Evolutionary conservation across 2,113 vertebrate genomes (phyloP).

Genomic region (Oreocharis arfaki): DNA sequence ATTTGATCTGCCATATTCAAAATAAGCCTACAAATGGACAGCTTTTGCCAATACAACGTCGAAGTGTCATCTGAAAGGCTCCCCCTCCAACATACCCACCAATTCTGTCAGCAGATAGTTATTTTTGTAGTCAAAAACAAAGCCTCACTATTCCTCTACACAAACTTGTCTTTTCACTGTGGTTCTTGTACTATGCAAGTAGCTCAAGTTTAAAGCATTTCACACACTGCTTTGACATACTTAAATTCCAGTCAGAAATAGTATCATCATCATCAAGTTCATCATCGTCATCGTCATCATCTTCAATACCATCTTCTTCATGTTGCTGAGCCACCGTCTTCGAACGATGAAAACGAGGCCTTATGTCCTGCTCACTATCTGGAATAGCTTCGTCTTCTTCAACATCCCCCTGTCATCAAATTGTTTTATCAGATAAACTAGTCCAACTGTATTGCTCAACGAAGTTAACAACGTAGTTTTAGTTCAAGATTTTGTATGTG

Average conservation of each 20-base stretch:
- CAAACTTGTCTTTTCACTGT: neutral
- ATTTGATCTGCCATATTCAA: neutral
- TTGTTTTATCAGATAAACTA: neutral
- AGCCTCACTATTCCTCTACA: neutral
- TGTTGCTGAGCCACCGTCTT: conserved; percentile 94
- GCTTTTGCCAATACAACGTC: neutral
- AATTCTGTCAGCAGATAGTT: neutral
- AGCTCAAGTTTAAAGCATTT: neutral
- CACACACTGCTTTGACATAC: conserved; percentile 69
- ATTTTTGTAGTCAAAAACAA: neutral
- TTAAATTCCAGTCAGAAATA: conserved; percentile 97
- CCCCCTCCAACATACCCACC: neutral
- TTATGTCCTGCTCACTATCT: conserved; percentile 95
- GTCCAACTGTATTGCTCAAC: neutral
- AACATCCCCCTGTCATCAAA: conserved; percentile 83
- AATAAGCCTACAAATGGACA: neutral
- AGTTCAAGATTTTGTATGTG: neutral
- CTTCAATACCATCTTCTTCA: conserved; percentile 88
- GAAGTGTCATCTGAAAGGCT: neutral
- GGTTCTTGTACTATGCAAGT: neutral
- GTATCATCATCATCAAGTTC: conserved; percentile 92
- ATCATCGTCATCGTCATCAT: conserved; percentile 87
- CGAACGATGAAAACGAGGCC: conserved; percentile 93
- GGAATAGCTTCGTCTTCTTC: conserved; percentile 95
- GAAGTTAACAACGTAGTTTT: neutral